Conservation (phyloP, 2,888 invertebrate species). For the Melieria omissa region DNA sequence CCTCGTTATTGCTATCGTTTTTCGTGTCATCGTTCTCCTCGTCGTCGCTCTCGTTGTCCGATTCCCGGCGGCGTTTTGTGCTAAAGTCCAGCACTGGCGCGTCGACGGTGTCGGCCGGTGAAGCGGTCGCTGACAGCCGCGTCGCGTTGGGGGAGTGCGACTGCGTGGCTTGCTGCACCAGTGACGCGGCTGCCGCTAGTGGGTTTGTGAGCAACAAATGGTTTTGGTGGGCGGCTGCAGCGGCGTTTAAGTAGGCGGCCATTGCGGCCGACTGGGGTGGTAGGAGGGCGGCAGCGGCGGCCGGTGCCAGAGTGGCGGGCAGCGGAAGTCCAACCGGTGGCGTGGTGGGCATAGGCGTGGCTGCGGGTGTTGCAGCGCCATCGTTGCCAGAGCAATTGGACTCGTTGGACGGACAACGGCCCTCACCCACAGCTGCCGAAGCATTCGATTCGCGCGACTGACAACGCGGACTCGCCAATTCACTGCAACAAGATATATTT, state of each 20-base stretch:
- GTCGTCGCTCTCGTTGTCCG: constrained; percentile 64
- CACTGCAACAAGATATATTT: constrained; percentile 70
- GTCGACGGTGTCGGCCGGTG: constrained; percentile 66
- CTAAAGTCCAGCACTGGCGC: constrained; percentile 83
- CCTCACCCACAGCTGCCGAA: constrained; percentile 70
- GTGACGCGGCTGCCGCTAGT: constrained; percentile 76
- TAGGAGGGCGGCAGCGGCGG: constrained; percentile 73
- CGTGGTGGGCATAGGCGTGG: constrained; percentile 71
- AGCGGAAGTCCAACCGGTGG: constrained; percentile 76
- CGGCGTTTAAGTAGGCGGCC: constrained; percentile 81
- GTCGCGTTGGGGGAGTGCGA: constrained; percentile 60
- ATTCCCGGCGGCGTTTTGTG: constrained; percentile 73
- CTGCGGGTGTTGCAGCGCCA: constrained; percentile 60
- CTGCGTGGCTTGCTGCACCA: constrained; percentile 64
- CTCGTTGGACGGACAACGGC: constrained; percentile 81
- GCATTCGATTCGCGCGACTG: constrained; percentile 82
- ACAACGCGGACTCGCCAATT: constrained; percentile 80
- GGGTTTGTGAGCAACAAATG: constrained; percentile 81
- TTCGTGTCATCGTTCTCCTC: constrained; percentile 17
- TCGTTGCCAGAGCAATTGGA: constrained; percentile 73
- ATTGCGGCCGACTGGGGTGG: constrained; percentile 85
- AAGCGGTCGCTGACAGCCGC: constrained; percentile 69
- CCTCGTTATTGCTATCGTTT: constrained; percentile 20
- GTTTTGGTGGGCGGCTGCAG: constrained; percentile 80
- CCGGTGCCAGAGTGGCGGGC: constrained; percentile 76